Evolutionary conservation across 1,140 invertebrate genomes (phyloP), one percentile per base, ranked within the genome.

Genomic region (Aphelinus certus): DNA sequence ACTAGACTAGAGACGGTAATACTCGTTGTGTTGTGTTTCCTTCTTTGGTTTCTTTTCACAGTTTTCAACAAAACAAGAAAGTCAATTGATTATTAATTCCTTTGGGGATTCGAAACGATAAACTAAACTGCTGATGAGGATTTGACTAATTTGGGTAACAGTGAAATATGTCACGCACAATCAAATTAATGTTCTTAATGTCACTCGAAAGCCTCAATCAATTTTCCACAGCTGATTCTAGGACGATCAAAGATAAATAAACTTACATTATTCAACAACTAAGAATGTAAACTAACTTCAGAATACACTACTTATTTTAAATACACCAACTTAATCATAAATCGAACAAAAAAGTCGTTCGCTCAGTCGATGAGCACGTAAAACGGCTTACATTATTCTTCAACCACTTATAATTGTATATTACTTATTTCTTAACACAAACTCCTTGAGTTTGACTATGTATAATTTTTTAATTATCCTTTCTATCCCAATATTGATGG

Each of bases 21-120:
- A 82, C 77, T 83, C 83, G 82, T 83, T 83, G 82, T 83, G 77
- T 83, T 81, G 78, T 78, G 79, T 79, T 79, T 76, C 79, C 55
- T 1, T 71, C 48, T 70, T 60, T 60, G 42, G 3, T 60, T 60
- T 70, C 10, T 47, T 47, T 48, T 70, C 10, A 26, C 26, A 26
- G 26, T 26, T n/a, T 51, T 70, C 5, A 62, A 42, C 45, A 1
- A 42, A 69, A 57, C 45, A 42, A 45, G 61, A 56, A 46, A 56
- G 4, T 47, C 42, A 43, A 0, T 46, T 49, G 60, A 48, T 63
- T 71, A 49, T 61, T 55, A 49, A 61, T 4, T 47, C 26, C 26
- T 26, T 26, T 26, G 26, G 60, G 64, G n/a, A 57, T 6, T 60
- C 57, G 26, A 7, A 42, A 60, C 7, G 3, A 62, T 62, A 47